Conservation (phyloP, 2,797 vertebrate genomes). For the Zalophus californianus region DNA sequence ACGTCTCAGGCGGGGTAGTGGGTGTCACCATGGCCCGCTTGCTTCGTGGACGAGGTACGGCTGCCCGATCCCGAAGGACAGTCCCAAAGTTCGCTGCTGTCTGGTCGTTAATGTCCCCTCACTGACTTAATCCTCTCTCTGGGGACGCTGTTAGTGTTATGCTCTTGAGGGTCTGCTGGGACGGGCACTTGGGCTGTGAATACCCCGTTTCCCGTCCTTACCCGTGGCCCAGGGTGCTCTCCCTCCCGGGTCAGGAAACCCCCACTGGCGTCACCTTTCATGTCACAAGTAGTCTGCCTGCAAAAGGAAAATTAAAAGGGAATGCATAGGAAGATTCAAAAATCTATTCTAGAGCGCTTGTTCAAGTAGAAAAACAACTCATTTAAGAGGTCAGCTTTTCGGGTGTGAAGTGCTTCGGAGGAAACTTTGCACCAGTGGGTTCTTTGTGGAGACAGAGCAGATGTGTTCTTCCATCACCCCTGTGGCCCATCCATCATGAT, state of each 20-base stretch:
- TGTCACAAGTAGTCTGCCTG: background rate
- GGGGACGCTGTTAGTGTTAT: background rate
- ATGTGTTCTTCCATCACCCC: background rate
- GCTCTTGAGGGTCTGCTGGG: fast-evolving
- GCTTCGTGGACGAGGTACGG: background rate
- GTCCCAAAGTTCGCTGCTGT: fast-evolving
- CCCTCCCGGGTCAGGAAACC: background rate
- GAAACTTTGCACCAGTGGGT: background rate
- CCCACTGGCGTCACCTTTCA: background rate
- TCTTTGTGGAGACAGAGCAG: conserved; percentile 26
- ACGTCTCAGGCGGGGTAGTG: no score
- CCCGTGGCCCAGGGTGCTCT: background rate
- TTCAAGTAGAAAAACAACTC: conserved; percentile 9
- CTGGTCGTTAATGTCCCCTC: background rate
- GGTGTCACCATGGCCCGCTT: background rate
- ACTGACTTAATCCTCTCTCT: background rate
- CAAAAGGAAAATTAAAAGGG: conserved; percentile 19
- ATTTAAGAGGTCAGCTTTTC: background rate
- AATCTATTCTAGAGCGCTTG: background rate
- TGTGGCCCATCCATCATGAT: background rate
- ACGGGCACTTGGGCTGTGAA: background rate
- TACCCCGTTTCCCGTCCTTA: fast-evolving
- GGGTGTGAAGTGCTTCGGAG: background rate
- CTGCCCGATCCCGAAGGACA: fast-evolving
- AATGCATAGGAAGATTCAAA: conserved; percentile 19